phyloP scores from a whole-genome alignment of 2,888 invertebrate genomes.

The Mellilla xanthometata region DNA sequence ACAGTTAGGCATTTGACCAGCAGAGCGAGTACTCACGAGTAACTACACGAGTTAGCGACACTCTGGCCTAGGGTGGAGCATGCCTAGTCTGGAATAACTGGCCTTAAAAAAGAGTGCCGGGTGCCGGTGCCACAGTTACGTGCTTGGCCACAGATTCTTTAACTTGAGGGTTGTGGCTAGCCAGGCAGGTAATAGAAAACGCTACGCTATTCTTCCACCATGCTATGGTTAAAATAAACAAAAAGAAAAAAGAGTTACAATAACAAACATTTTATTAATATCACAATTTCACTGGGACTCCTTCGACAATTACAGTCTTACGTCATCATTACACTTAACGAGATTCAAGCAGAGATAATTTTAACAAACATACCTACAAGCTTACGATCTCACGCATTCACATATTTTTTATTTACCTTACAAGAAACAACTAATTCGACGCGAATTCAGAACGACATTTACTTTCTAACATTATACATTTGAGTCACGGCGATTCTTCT shows the following conservation, averaged over 20 bases:
- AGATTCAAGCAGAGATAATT: conserved; percentile 48
- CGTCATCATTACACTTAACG: conserved; percentile 45
- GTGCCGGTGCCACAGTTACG: no score
- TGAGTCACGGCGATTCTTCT: conserved; percentile 43
- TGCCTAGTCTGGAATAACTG: no score
- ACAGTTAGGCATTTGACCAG: no score
- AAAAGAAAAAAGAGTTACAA: conserved; percentile 26
- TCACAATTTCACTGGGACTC: conserved; percentile 78
- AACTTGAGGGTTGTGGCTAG: no score
- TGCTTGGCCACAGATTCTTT: no score
- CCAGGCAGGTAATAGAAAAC: no score
- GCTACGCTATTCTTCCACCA: no score
- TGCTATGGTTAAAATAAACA: no score
- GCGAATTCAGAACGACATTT: conserved; percentile 19
- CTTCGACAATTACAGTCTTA: conserved; percentile 41
- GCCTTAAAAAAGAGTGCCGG: conserved; percentile 4
- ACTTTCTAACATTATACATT: conserved; percentile 28
- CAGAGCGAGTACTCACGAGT: no score
- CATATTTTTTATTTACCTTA: conserved; percentile 31
- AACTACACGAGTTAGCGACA: no score
- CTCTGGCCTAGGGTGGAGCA: no score
- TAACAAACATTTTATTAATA: conserved; percentile 77
- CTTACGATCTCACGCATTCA: conserved; percentile 38
- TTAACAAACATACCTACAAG: conserved; percentile 42
- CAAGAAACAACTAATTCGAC: conserved; percentile 31